Percentiles rank a stretch among this genome's conserved stretches.
Evolutionary conservation across 2,113 vertebrate genomes (phyloP).

Genomic region (Microtus oregoni): DNA sequence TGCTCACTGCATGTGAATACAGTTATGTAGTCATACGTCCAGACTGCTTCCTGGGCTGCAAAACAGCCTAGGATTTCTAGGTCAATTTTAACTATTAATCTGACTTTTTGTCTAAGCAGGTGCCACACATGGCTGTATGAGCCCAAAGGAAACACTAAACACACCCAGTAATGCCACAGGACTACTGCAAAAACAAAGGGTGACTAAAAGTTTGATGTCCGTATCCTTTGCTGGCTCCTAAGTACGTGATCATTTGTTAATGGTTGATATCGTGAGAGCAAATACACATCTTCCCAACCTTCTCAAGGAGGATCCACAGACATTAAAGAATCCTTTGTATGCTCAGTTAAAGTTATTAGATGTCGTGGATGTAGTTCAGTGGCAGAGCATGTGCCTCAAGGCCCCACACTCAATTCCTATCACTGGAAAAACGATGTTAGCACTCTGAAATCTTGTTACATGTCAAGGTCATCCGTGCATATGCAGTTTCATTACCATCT

Average conservation of each 20-base stretch:
- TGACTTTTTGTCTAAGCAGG: background rate
- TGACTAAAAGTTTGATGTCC: background rate
- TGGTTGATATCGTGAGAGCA: background rate
- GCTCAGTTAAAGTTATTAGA: background rate
- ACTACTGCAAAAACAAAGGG: background rate
- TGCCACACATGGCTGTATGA: slow-evolving; percentile 18
- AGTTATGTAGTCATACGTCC: background rate
- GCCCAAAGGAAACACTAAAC: slow-evolving; percentile 32
- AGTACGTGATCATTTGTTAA: background rate
- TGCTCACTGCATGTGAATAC: background rate
- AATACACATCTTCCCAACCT: slow-evolving; percentile 9
- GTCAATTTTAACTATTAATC: background rate
- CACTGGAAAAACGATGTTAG: background rate
- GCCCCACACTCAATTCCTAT: background rate
- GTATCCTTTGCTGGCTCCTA: background rate
- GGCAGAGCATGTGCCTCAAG: too few relatives aligned
- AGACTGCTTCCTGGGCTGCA: background rate
- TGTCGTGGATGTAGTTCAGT: background rate
- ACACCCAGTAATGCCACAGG: background rate
- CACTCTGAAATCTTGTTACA: background rate
- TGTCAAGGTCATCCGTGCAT: background rate
- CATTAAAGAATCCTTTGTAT: slow-evolving; percentile 27
- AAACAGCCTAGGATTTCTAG: background rate
- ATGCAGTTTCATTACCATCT: slow-evolving; percentile 8
- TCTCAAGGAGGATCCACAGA: background rate